A percentile compares a stretch with the other conserved stretches of the same genome.
Conservation (phyloP, 1,140 invertebrate species). For the Trichoplusia ni region DNA sequence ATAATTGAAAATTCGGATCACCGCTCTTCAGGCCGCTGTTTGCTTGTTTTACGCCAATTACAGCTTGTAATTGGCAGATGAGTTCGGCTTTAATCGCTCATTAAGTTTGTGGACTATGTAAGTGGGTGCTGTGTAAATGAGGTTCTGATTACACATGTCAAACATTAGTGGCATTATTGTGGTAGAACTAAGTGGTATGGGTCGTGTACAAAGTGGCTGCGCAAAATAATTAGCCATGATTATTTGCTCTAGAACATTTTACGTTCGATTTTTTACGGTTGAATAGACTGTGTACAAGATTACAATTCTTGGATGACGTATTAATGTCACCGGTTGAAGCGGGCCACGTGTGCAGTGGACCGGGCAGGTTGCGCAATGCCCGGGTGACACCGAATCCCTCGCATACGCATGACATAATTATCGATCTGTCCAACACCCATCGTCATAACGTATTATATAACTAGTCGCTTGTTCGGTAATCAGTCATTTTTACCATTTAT, state of each 20-base stretch:
- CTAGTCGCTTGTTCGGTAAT: conserved; percentile 28
- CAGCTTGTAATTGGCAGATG: conserved; percentile 19
- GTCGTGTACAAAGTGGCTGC: no score
- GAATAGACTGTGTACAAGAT: no score
- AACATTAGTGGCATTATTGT: conserved; percentile 14
- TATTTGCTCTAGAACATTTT: no score
- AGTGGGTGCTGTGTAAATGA: background rate
- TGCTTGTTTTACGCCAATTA: conserved; percentile 24
- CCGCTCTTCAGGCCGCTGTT: conserved; percentile 12
- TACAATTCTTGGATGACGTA: conserved; percentile 17
- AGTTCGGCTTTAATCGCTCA: conserved; percentile 18
- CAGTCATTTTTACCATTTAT: background rate
- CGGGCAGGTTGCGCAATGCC: conserved; percentile 43
- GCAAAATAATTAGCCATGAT: no score
- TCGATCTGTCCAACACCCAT: conserved; percentile 39
- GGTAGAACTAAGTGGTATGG: conserved; percentile 22
- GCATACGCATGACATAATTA: conserved; percentile 55
- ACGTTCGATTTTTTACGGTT: no score
- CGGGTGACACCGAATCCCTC: conserved; percentile 43
- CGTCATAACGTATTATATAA: conserved; percentile 48
- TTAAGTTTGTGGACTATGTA: conserved; percentile 18
- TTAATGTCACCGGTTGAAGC: conserved; percentile 44
- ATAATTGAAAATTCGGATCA: conserved; percentile 28
- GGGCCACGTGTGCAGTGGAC: conserved; percentile 34
- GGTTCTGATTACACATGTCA: conserved; percentile 20